Conservation (phyloP, 2,888 invertebrate species). For the Drosophila suboccidentalis region DNA sequence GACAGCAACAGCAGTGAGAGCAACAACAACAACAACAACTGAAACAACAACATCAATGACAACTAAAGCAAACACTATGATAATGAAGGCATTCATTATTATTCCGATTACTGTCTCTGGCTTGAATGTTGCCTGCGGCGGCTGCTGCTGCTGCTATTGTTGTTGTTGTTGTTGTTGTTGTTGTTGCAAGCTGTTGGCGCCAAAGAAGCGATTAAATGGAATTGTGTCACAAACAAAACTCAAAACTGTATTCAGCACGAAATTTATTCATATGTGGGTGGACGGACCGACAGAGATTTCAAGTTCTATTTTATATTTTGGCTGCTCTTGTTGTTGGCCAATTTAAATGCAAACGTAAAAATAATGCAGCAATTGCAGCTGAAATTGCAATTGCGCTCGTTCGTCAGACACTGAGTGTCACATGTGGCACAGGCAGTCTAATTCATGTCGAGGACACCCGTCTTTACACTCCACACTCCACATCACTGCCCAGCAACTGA, state of each 20-base stretch:
- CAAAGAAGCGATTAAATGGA: conserved; percentile 83
- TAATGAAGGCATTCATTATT: conserved; percentile 79
- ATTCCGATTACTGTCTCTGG: conserved; percentile 67
- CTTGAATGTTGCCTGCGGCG: conserved; percentile 37
- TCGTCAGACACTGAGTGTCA: conserved; percentile 48
- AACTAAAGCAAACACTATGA: conserved; percentile 62
- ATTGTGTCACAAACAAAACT: conserved; percentile 78
- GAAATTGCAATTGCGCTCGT: conserved; percentile 68
- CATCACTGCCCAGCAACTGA: conserved; percentile 35
- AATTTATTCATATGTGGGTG: conserved; percentile 59
- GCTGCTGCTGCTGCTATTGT: conserved; percentile 33
- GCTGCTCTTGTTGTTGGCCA: conserved; percentile 30
- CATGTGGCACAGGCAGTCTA: conserved; percentile 68
- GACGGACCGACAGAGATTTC: conserved; percentile 32
- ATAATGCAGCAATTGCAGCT: conserved; percentile 67
- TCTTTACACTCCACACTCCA: conserved; percentile 1
- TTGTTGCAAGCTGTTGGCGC: conserved; percentile 65
- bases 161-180: conserved; percentile 31
- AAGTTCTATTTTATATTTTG: conserved; percentile 27
- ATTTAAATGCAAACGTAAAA: conserved; percentile 67
- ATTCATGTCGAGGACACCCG: conserved; percentile 58
- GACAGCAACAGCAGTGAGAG: conserved; percentile 28
- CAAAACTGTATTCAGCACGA: conserved; percentile 47
- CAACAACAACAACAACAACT: conserved; percentile 22
- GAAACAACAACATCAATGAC: conserved; percentile 25